Percentiles rank a stretch among this genome's conserved stretches.
phyloP scores from a whole-genome alignment of 2,113 vertebrate genomes.

The Grammomys surdaster region DNA sequence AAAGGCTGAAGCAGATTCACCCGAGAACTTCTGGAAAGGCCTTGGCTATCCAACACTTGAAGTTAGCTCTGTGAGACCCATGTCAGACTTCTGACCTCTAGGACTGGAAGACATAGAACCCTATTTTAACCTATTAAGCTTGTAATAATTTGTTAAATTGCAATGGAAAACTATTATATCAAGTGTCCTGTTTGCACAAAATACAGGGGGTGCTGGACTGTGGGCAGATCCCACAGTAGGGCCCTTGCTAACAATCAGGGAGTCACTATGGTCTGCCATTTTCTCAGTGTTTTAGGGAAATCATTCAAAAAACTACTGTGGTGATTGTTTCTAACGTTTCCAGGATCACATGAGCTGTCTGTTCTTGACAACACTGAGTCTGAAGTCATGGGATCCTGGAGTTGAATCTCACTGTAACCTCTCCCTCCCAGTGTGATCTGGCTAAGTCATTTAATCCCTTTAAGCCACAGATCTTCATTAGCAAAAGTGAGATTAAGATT shows the following conservation, averaged over 20 bases:
- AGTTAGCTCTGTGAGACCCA: neutral
- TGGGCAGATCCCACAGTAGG: too few species aligned
- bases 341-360: neutral
- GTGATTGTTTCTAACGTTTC: neutral
- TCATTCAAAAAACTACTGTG: neutral
- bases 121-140: neutral
- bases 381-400: neutral
- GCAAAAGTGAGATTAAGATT: neutral
- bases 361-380: neutral
- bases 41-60: neutral
- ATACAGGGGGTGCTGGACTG: neutral
- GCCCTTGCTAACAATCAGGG: neutral
- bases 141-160: neutral
- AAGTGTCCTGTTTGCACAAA: neutral
- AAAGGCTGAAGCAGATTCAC: neutral
- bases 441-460: neutral
- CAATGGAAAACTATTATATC: neutral
- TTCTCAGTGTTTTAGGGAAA: neutral
- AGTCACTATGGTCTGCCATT: neutral
- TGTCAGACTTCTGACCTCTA: neutral
- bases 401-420: neutral
- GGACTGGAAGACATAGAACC: neutral
- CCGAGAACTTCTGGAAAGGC: neutral
- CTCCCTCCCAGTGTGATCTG: neutral
- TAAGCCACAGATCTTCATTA: neutral